Conservation (phyloP, 2,113 vertebrate genomes). For the Pomatorhinus ruficollis region DNA sequence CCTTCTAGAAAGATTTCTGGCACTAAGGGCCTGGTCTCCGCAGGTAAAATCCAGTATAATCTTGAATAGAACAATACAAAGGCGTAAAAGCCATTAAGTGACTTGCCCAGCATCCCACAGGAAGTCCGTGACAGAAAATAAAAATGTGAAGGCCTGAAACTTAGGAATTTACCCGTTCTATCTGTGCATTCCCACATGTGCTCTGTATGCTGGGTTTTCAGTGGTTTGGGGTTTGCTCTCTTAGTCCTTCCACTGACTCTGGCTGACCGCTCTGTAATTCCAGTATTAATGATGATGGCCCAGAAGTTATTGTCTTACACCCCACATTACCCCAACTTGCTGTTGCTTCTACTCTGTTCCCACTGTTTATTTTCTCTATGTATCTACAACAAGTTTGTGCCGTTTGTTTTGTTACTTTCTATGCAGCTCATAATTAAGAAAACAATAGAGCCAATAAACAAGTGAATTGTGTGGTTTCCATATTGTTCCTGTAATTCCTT, state of each 20-base stretch:
- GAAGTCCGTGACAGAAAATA: constrained; percentile 55
- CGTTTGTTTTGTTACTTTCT: not conserved
- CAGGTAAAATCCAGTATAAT: not conserved
- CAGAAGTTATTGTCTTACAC: not conserved
- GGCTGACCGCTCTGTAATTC: accelerated
- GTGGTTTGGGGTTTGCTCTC: not conserved
- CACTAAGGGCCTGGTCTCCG: not conserved
- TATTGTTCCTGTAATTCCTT: not conserved
- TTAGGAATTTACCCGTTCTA: not conserved
- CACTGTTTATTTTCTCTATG: not conserved
- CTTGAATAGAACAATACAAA: constrained; percentile 38
- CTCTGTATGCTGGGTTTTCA: not conserved
- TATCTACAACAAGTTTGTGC: not conserved
- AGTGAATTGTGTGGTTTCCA: not conserved
- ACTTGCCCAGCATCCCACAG: constrained; percentile 7
- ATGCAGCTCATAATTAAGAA: not conserved
- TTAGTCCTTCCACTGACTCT: not conserved
- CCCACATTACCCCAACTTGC: not conserved
- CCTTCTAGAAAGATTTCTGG: not conserved
- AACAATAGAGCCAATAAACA: not conserved
- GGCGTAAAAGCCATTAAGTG: not conserved
- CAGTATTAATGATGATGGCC: not conserved
- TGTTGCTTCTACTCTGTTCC: not conserved
- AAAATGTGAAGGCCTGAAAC: not conserved
- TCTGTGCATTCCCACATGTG: not conserved